These are phyloP conservation scores for Machaerirhynchus nigripectus DNA, from an alignment of 2,113 vertebrate species.

Conservation along the genomic window DNA sequence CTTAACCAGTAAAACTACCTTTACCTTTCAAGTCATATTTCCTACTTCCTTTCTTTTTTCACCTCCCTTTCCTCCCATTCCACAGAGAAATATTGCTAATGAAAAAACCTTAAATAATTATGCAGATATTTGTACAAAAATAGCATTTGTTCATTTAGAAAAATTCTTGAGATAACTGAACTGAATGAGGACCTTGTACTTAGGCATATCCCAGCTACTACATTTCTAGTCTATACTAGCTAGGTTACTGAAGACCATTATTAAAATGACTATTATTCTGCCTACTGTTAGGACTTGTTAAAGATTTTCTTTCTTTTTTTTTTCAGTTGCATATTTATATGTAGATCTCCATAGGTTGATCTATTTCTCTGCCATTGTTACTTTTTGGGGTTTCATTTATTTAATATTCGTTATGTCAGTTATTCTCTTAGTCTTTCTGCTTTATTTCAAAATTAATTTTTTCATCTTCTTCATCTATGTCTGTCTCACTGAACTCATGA, in stretches of 20 bases:
- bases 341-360: background rate
- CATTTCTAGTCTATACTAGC: background rate
- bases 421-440: background rate
- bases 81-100: background rate
- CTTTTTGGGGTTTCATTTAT: rapidly evolving
- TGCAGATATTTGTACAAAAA: background rate
- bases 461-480: background rate
- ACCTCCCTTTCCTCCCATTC: background rate
- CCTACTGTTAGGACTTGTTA: background rate
- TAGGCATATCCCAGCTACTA: background rate
- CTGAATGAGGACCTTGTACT: background rate
- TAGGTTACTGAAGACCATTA: background rate
- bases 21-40: background rate
- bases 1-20: background rate
- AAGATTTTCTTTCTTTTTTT: background rate
- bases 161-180: background rate
- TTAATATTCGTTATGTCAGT: background rate
- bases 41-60: background rate
- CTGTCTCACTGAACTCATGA: background rate
- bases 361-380: background rate
- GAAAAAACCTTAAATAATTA: background rate
- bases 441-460: background rate
- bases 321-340: background rate
- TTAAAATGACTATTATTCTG: background rate
- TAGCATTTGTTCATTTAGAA: background rate